Evolutionary conservation across 2,888 invertebrate genomes (phyloP).

Genomic region (Lochmaea capreae): DNA sequence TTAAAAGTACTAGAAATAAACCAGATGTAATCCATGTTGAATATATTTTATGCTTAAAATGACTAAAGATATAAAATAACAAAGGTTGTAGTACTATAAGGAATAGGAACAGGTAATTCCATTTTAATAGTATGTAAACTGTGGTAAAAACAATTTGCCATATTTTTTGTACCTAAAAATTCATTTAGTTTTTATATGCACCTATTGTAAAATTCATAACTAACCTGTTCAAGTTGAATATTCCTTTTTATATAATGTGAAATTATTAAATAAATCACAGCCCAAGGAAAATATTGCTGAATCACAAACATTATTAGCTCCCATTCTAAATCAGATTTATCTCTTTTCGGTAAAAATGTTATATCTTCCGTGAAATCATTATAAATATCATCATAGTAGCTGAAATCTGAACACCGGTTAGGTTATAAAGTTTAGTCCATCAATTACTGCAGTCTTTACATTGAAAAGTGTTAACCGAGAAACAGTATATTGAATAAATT

Average conservation of each 20-base stretch:
- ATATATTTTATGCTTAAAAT: slow-evolving; percentile 62
- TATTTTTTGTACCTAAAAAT: slow-evolving; percentile 65
- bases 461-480: slow-evolving; percentile 66
- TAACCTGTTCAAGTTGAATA: slow-evolving; percentile 39
- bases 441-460: slow-evolving; percentile 40
- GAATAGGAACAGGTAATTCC: slow-evolving; percentile 49
- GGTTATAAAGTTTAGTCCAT: slow-evolving; percentile 9
- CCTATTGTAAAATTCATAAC: slow-evolving; percentile 3
- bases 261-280: slow-evolving; percentile 69
- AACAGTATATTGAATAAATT: slow-evolving; percentile 69
- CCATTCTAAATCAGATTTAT: slow-evolving; percentile 81
- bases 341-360: slow-evolving; percentile 70
- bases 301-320: slow-evolving; percentile 72
- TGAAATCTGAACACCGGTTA: slow-evolving; percentile 61
- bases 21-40: slow-evolving; percentile 71
- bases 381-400: slow-evolving; percentile 62
- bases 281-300: slow-evolving; percentile 68
- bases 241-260: slow-evolving; percentile 67
- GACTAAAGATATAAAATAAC: slow-evolving; percentile 64
- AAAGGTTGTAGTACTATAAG: slow-evolving; percentile 67
- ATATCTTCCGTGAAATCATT: slow-evolving; percentile 72
- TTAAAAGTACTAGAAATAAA: slow-evolving; percentile 61
- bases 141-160: slow-evolving; percentile 70
- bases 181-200: not conserved
- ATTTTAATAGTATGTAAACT: slow-evolving; percentile 54